Base-by-base conservation (phyloP, 2,888 invertebrate species). In the Linnaemya vulpina region DNA sequence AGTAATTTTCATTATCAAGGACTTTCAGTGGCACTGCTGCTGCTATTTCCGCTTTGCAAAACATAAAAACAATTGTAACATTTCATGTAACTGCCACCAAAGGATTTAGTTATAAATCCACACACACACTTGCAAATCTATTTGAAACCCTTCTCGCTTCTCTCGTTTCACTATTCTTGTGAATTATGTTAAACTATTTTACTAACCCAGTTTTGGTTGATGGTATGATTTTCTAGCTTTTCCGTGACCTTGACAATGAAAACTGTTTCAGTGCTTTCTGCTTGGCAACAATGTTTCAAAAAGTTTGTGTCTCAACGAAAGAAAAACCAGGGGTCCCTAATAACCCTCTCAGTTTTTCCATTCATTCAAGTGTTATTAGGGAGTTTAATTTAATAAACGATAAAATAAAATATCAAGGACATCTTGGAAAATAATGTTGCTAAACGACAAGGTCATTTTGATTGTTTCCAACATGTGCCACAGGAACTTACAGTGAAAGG, bases 1-100 rank as follows among this genome's bases (percentile, higher is more conserved):
- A 77, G 65, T 67, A 55, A 75, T 85, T 79, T 78, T 82, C 85
- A 85, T 82, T 85, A 75, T 79, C 85, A 85, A 85, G 85, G 85
- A 70, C 82, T 65, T 58, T 9, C 8, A 30, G 15, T 67, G 51
- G 20, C 30, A 75, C 38, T 68, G 65, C 15, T 70, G 15, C 63
- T 65, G 38, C 58, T 63, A 25, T 68, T 68, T 70, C 78, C 65
- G 38, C 53, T 76, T 76, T 55, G 1, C 10, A 17, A 62, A 15
- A 68, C 63, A 78, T 70, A 75, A 65, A 78, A 85, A 79, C 82
- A 75, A 75, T 75, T 71, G 75, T 65, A 78, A 49, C 78, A 82
- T 67, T 79, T 71, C 82, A 51, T 75, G 75, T 71, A 60, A 77
- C 65, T 82, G 85, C 82, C 78, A 85, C 82, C 82, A 82, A 78